Percentiles rank a stretch among this genome's conserved stretches.
phyloP scores from a whole-genome alignment of 2,113 vertebrate species.

The Turnix velox region DNA sequence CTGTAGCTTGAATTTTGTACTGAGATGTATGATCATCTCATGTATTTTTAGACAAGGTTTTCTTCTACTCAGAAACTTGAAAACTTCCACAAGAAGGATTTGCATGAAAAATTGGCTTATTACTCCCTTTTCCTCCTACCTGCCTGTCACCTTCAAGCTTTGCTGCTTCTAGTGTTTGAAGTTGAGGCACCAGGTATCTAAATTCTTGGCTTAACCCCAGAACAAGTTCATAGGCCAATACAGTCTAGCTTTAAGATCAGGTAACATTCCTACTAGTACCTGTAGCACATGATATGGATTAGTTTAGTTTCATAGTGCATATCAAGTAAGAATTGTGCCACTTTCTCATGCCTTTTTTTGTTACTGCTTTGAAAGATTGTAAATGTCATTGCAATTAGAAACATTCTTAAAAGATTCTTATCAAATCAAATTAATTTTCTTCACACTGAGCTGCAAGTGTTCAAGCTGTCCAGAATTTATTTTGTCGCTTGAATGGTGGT shows the following conservation, averaged over 20 bases:
- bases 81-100: neutral
- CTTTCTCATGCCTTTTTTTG: neutral
- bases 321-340: neutral
- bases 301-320: neutral
- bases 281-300: fast-evolving
- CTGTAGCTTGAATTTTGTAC: neutral
- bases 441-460: neutral
- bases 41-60: neutral
- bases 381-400: neutral
- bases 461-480: neutral
- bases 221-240: neutral
- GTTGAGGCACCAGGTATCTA: neutral
- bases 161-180: neutral
- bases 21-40: neutral
- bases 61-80: neutral
- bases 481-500: neutral
- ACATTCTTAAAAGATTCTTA: neutral
- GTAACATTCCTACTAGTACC: neutral
- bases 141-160: neutral
- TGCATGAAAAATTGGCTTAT: neutral
- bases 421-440: neutral
- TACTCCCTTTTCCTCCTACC: neutral
- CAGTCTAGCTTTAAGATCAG: neutral
- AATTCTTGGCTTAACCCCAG: neutral
- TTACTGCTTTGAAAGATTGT: neutral